These are phyloP conservation scores for zebrafish (Danio rerio) DNA, from an alignment of 2,113 vertebrate genomes.

Conservation along the genomic window DNA sequence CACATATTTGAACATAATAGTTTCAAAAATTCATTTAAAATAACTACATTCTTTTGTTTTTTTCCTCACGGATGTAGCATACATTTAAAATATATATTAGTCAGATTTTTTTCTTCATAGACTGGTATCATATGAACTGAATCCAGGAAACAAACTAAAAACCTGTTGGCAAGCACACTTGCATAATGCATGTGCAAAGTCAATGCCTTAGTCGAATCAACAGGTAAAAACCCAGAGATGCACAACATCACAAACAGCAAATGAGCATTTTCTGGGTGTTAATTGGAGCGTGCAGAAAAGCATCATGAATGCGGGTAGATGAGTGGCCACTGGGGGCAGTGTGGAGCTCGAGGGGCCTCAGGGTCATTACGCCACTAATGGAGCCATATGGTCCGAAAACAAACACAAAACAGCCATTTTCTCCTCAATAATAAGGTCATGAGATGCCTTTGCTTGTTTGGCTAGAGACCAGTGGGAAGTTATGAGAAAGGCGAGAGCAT, in stretches of 20 bases:
- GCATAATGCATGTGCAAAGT: not conserved
- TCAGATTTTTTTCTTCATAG: too few relatives aligned
- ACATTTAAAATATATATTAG: too few relatives aligned
- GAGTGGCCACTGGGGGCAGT: slow-evolving; percentile 59
- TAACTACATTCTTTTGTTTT: too few relatives aligned
- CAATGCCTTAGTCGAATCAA: slow-evolving; percentile 25
- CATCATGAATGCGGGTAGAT: slow-evolving; percentile 50
- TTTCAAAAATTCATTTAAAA: too few relatives aligned
- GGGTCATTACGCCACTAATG: slow-evolving; percentile 80
- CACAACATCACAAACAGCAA: slow-evolving; percentile 41
- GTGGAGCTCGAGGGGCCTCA: slow-evolving; percentile 68
- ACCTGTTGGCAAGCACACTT: not conserved
- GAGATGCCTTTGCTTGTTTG: slow-evolving; percentile 67
- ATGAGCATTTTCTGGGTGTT: slow-evolving; percentile 49
- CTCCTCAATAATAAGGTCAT: slow-evolving; percentile 74
- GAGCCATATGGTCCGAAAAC: slow-evolving; percentile 81
- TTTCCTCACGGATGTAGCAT: too few relatives aligned
- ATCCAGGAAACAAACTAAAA: too few relatives aligned
- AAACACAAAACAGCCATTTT: slow-evolving; percentile 75
- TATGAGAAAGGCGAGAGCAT: slow-evolving; percentile 50
- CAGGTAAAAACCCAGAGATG: slow-evolving; percentile 43
- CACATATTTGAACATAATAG: too few relatives aligned
- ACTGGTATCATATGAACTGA: too few relatives aligned
- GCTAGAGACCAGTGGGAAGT: slow-evolving; percentile 57
- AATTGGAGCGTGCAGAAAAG: slow-evolving; percentile 61